Base-by-base conservation (phyloP, 2,888 invertebrate species). In the Patella ulyssiponensis region DNA sequence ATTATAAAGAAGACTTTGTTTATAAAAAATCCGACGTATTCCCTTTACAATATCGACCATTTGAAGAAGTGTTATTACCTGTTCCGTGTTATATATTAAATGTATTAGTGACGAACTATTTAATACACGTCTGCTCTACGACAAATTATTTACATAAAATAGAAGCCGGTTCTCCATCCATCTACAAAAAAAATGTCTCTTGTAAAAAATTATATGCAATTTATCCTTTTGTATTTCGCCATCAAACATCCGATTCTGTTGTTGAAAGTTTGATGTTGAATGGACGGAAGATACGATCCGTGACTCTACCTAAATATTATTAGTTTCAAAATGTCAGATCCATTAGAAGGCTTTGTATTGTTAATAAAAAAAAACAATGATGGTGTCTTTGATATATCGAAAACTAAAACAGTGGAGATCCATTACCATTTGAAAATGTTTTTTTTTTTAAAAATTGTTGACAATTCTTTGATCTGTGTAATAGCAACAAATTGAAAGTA, bases 181-280 rank as follows among this genome's bases (percentile, higher is more conserved):
- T 71, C 23, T 74, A 72, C 72, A 72, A 74, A n/a, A 33, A 51
- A 11, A 73, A 20, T n/a, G 69, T 81, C 54, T 74, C 77, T 27
- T 84, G 84, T 77, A 56, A 77, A 3, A 74, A 74, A 17, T 72
- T 84, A 14, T 76, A 83, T 58, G 56, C 52, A n/a, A 75, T 80
- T 5, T 83, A 77, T 71, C 84, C 84, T 7, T 84, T 84, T 80
- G 84, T 84, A 53, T 82, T 93, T 64, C 64, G 64, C 14, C 64
- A 64, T 64, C 12, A 64, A 64, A 64, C 64, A 12, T 64, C 11
- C 0, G 64, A 64, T 64, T 64, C 64, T 23, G 23, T 64, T 23
- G 5, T 64, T 12, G 64, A 64, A 14, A 23, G 20, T 64, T 23
- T 64, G 11, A 23, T 23, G 23, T 3, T 64, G 14, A 64, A 64